Evolutionary conservation across 2,888 invertebrate genomes (phyloP).

Genomic region (Agonum fuliginosum): DNA sequence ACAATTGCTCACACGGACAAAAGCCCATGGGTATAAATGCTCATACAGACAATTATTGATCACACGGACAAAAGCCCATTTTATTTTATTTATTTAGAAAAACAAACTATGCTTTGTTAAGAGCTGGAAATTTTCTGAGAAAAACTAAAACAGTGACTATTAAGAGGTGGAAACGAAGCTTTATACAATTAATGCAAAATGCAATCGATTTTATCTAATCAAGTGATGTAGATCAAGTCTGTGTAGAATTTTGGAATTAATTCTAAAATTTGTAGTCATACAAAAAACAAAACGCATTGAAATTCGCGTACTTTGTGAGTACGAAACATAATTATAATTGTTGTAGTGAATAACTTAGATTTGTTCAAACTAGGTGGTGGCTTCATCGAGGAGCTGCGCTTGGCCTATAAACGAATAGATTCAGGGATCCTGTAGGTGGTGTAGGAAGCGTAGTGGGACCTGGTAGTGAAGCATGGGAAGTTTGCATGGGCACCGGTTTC

Average conservation of each 20-base stretch:
- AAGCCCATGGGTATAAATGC: too few relatives aligned
- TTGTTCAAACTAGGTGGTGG: constrained; percentile 70
- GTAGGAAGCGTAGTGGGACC: constrained; percentile 73
- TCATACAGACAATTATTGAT: too few relatives aligned
- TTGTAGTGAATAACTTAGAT: constrained; percentile 66
- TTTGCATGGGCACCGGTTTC: constrained; percentile 84
- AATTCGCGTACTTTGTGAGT: constrained; percentile 70
- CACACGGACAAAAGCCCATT: too few relatives aligned
- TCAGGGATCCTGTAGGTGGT: constrained; percentile 72
- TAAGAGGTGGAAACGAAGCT: constrained; percentile 97
- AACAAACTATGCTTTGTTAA: too few relatives aligned
- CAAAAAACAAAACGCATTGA: constrained; percentile 70
- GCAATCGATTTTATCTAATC: too few relatives aligned
- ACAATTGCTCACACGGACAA: too few relatives aligned
- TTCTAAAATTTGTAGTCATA: constrained; percentile 80
- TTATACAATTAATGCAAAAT: too few relatives aligned
- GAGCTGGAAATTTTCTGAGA: constrained; percentile 86
- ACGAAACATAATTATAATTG: constrained; percentile 68
- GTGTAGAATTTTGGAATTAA: constrained; percentile 84
- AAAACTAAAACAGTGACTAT: constrained; percentile 96
- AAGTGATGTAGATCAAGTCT: constrained; percentile 86
- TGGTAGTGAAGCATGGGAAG: constrained; percentile 79
- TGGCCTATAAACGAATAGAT: constrained; percentile 65
- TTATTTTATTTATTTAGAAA: too few relatives aligned
- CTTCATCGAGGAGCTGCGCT: constrained; percentile 73